Conservation (phyloP, 2,888 invertebrate genomes). For the Catocala sponsa region DNA sequence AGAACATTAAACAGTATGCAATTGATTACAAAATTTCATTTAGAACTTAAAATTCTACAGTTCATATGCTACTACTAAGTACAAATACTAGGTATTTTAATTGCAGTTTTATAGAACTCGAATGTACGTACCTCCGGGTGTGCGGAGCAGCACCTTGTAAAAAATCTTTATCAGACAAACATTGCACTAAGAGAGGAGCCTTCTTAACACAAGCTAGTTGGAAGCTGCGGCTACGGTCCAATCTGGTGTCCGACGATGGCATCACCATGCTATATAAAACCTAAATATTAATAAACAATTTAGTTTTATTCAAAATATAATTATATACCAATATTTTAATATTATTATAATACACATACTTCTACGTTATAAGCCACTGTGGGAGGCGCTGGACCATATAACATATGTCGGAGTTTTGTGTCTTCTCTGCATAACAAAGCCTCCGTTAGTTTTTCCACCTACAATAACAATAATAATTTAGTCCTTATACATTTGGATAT, state of each 20-base stretch:
- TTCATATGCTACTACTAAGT: too few species aligned
- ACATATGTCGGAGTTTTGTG: conserved; percentile 77
- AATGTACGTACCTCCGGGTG: conserved; percentile 73
- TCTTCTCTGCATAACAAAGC: conserved; percentile 80
- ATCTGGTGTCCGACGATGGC: conserved; percentile 95
- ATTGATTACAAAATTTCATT: too few species aligned
- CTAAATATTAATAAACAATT: conserved; percentile 54
- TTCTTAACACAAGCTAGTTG: conserved; percentile 90
- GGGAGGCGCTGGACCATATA: conserved; percentile 82
- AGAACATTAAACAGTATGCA: too few species aligned
- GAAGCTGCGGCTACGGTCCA: conserved; percentile 89
- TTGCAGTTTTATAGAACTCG: too few species aligned
- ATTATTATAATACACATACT: conserved; percentile 54
- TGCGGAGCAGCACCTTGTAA: conserved; percentile 81
- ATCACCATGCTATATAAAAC: conserved; percentile 96
- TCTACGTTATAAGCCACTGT: conserved; percentile 84
- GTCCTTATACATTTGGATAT: too few species aligned
- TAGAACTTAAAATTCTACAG: too few species aligned
- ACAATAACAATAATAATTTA: conserved; percentile 24
- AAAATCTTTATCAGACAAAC: conserved; percentile 83
- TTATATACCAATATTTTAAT: conserved; percentile 2
- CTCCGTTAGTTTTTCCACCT: conserved; percentile 82
- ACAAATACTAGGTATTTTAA: too few species aligned
- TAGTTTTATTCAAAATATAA: conserved; percentile 10
- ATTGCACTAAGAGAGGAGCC: conserved; percentile 81